phyloP scores from a whole-genome alignment of 1,140 invertebrate genomes.

The Phocides pigmalion region DNA sequence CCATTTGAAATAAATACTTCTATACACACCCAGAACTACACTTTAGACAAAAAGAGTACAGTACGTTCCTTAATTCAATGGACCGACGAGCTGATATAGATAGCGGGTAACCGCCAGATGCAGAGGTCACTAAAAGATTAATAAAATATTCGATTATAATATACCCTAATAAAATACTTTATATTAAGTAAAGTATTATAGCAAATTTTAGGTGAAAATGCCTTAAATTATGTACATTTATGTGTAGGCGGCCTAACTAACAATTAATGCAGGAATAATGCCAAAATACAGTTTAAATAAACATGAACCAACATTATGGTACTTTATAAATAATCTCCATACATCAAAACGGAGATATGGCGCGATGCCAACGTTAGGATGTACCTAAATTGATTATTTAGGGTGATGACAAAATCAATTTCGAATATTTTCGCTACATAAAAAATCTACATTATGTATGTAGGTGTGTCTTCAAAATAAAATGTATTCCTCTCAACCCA shows the following conservation, averaged over 20 bases:
- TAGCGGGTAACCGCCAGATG: no score
- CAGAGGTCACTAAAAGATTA: no score
- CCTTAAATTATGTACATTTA: no score
- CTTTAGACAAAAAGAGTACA: no score
- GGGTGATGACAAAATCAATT: neutral
- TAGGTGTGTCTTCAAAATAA: no score
- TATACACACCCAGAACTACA: neutral
- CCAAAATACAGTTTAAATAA: constrained; percentile 10
- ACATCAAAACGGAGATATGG: constrained; percentile 20
- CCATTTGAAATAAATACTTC: constrained; percentile 3
- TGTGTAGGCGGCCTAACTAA: neutral
- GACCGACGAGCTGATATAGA: no score
- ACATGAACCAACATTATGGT: constrained; percentile 18
- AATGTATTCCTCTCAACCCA: no score
- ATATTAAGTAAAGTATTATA: neutral
- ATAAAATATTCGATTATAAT: no score
- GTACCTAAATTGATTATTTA: constrained; percentile 15
- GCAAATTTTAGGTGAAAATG: neutral
- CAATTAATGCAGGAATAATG: constrained; percentile 18
- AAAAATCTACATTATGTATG: no score
- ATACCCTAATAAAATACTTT: neutral
- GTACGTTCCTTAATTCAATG: no score
- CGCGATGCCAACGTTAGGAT: constrained; percentile 12
- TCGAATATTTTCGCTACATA: no score
- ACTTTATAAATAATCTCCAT: constrained; percentile 22